A percentile compares a stretch with the other conserved stretches of the same genome.
phyloP scores from a whole-genome alignment of 2,888 invertebrate species.

The Drosophila subsilvestris region DNA sequence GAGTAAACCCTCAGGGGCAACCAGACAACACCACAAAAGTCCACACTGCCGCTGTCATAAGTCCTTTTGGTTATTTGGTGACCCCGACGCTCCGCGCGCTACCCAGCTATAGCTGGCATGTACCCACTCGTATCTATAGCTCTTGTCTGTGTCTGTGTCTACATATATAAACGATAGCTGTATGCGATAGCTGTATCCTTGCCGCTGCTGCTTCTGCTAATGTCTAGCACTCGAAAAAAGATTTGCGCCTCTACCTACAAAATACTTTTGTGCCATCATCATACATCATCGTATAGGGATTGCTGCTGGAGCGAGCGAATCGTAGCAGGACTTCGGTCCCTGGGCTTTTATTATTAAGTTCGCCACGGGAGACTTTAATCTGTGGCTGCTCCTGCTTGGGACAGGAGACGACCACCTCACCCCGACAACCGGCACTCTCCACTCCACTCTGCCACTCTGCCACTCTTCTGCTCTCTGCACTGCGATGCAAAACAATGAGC shows the following conservation, averaged over 20 bases:
- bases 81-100: too few species aligned
- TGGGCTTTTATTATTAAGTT: slow-evolving; percentile 83
- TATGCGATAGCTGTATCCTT: slow-evolving; percentile 33
- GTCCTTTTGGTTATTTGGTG: slow-evolving; percentile 72
- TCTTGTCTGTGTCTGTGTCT: slow-evolving; percentile 37
- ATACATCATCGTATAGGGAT: slow-evolving; percentile 35
- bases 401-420: slow-evolving; percentile 27
- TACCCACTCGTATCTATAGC: slow-evolving; percentile 39
- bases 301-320: background rate
- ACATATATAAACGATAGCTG: slow-evolving; percentile 37
- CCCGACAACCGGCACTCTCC: slow-evolving; percentile 11
- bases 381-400: slow-evolving; percentile 62
- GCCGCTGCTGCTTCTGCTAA: slow-evolving; percentile 63
- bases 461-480: slow-evolving; percentile 43
- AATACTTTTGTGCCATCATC: slow-evolving; percentile 61
- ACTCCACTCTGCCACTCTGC: background rate
- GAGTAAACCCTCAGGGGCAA: slow-evolving; percentile 1
- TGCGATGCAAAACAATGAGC: slow-evolving; percentile 75
- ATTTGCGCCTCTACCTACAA: slow-evolving; percentile 59
- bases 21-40: slow-evolving; percentile 15
- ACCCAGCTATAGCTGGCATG: slow-evolving; percentile 42
- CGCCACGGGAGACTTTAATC: slow-evolving; percentile 84
- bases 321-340: slow-evolving; percentile 33
- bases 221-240: slow-evolving; percentile 77
- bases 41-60: slow-evolving; percentile 66